Base-by-base conservation (phyloP, 2,888 invertebrate species). In the Lampropteryx suffumata region DNA sequence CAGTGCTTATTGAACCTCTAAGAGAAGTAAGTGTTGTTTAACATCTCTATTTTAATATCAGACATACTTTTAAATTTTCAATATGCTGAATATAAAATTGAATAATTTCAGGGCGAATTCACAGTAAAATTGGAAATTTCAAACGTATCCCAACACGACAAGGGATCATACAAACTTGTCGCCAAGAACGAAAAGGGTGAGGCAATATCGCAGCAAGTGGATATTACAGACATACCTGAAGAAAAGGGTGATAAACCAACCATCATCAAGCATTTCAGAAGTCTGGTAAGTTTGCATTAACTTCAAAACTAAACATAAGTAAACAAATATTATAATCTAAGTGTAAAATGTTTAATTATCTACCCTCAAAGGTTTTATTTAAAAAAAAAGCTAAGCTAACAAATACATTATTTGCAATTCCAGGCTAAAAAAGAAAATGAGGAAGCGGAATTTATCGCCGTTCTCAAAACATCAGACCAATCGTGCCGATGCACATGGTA, bases 141-240 rank as follows among this genome's bases (percentile, higher is more conserved):
- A 60, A 95, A 96, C 71, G 94, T 96, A 21, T 93, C 94, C 57
- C 93, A 94, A 73, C 87, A 88, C 12, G 98, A 98, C 80, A 97
- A 96, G 82, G 98, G 98, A 61, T 92, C 94, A 50, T 98, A 98
- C 83, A 97, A 97, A 84, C 89, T 98, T 65, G 93, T 97, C 4
- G 97, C 97, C 14, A 96, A 95, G 78, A 98, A 98, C 79, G 97
- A 97, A 69, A 97, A 98, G 82, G 98, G 98, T 59, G 97, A 97
- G 82, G 97, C 97, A 9, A 94, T 94, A 9, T 98, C 98, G 17
- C 97, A 97, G 81, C 92, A 94, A 50, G 97, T 98, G 2, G 95
- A 97, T 79, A 94, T 98, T 42, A 94, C 94, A 39, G 97, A 97
- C 61, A 94, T 97, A 64, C 96, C 96, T 1, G 94, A 94, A 64